Evolutionary conservation across 2,113 vertebrate species (phyloP).

Genomic region (Salvelinus alpinus): DNA sequence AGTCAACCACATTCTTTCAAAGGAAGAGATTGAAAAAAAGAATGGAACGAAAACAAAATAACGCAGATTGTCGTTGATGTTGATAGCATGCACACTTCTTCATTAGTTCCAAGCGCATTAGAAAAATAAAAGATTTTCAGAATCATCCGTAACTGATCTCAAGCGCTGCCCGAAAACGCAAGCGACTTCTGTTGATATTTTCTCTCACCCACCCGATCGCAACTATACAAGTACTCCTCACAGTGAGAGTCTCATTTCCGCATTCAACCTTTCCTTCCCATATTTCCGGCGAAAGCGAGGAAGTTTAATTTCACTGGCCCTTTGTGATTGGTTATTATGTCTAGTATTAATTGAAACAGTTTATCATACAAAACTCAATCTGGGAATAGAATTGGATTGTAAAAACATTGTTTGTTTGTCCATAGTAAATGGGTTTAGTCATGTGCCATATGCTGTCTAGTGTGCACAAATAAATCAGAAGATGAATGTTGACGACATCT

Average conservation of each 20-base stretch:
- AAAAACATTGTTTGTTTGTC: too few species aligned
- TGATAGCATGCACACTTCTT: neutral
- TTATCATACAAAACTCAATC: too few species aligned
- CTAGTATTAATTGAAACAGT: too few species aligned
- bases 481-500: too few species aligned
- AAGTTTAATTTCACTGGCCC: constrained; percentile 1
- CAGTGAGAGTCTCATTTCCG: constrained; percentile 51
- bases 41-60: neutral
- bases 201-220: constrained; percentile 14
- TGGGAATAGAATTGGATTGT: too few species aligned
- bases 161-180: constrained; percentile 25
- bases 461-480: too few species aligned
- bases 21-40: constrained; percentile 37
- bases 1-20: constrained; percentile 87
- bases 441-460: too few species aligned
- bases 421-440: too few species aligned
- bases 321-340: constrained; percentile 34
- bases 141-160: constrained; percentile 31
- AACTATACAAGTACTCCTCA: constrained; percentile 25
- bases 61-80: neutral
- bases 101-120: neutral
- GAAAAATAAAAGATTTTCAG: constrained; percentile 9
- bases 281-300: constrained; percentile 64
- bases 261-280: constrained; percentile 57
- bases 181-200: neutral